Evolutionary conservation across 2,113 vertebrate species (phyloP).

Genomic region (Oreochromis aureus): DNA sequence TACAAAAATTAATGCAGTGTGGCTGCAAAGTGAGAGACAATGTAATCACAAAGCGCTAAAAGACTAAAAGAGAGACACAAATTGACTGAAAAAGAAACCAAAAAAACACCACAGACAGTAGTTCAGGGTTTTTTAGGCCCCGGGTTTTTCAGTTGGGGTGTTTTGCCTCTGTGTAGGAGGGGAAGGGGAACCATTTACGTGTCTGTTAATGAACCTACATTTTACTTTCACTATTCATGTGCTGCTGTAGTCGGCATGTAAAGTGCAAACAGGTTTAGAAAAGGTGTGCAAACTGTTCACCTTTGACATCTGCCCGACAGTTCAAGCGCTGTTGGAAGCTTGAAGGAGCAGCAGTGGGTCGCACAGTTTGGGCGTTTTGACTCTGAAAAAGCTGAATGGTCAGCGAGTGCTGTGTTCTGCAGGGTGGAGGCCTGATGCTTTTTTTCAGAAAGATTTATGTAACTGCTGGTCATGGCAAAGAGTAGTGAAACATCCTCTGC

Average conservation of each 20-base stretch:
- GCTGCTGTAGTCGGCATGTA: not conserved
- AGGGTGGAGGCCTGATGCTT: slow-evolving; percentile 39
- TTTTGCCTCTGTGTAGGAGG: not conserved
- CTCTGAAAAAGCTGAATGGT: not conserved
- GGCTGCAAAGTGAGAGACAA: not conserved
- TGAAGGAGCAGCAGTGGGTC: not conserved
- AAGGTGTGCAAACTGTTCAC: not conserved
- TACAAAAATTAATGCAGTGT: not conserved
- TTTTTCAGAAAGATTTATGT: slow-evolving; percentile 30
- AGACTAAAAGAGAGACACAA: not conserved
- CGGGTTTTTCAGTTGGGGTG: not conserved
- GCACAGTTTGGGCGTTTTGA: not conserved
- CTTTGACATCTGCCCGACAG: not conserved
- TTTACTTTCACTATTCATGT: not conserved
- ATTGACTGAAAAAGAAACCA: not conserved
- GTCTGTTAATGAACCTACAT: not conserved
- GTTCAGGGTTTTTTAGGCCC: not conserved
- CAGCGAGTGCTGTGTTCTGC: slow-evolving; percentile 10
- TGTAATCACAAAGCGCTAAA: not conserved
- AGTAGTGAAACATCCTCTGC: slow-evolving; percentile 45
- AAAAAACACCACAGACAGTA: not conserved
- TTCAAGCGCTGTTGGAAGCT: not conserved
- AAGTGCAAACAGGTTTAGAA: not conserved
- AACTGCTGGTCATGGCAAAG: slow-evolving; percentile 30
- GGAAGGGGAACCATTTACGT: not conserved